Evolutionary conservation across 2,888 invertebrate species (phyloP).

Genomic region (Pedicia rivosa): DNA sequence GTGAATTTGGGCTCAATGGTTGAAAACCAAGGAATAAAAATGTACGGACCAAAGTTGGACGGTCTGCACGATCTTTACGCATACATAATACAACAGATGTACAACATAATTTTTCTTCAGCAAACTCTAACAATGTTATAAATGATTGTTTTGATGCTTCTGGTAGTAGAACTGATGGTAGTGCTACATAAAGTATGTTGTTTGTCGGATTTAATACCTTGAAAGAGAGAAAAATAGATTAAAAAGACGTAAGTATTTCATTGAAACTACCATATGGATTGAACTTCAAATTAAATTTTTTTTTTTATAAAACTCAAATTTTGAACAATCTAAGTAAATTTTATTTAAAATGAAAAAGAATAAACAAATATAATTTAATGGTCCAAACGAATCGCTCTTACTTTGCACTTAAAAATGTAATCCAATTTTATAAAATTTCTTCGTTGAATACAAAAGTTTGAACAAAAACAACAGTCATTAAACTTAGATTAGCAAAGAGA

Average conservation of each 20-base stretch:
- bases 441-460: too few relatives aligned
- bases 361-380: background rate
- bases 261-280: background rate
- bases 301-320: too few relatives aligned
- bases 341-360: constrained; percentile 2
- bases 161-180: constrained; percentile 71
- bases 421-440: too few relatives aligned
- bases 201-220: constrained; percentile 33
- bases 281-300: constrained; percentile 1
- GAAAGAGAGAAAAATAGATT: constrained; percentile 8
- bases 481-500: too few relatives aligned
- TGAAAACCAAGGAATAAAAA: constrained; percentile 96
- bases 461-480: too few relatives aligned
- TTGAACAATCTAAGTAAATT: too few relatives aligned
- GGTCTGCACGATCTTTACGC: constrained; percentile 66
- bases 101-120: constrained; percentile 81
- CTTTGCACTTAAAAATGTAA: too few relatives aligned
- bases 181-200: constrained; percentile 70
- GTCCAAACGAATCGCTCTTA: too few relatives aligned
- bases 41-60: constrained; percentile 76
- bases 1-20: constrained; percentile 67
- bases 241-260: background rate
- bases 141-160: constrained; percentile 93
- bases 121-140: constrained; percentile 85
- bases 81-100: constrained; percentile 62